Evolutionary conservation across 2,888 invertebrate genomes (phyloP).

Genomic region (Lypha dubia): DNA sequence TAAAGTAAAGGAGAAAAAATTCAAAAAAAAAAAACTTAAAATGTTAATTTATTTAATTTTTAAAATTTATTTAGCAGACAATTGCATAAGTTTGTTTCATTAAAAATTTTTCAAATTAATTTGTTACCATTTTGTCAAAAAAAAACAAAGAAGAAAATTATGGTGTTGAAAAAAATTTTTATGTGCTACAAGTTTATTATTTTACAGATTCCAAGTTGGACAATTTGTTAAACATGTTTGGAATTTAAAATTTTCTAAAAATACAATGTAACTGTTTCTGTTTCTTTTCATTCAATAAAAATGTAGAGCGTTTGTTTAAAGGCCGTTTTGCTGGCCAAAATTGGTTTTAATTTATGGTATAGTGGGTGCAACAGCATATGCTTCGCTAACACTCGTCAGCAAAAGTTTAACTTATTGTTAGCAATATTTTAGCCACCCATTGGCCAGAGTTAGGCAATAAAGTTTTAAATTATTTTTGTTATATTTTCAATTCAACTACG

Average conservation of each 20-base stretch:
- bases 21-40: slow-evolving; percentile 1
- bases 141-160: background rate
- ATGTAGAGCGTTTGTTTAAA: background rate
- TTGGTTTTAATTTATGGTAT: background rate
- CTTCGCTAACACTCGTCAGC: too few species aligned
- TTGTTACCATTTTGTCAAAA: background rate
- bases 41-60: slow-evolving; percentile 14
- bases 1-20: slow-evolving; percentile 32
- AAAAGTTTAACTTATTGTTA: too few species aligned
- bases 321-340: background rate
- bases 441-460: background rate
- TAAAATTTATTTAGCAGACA: slow-evolving; percentile 43
- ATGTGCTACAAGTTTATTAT: slow-evolving; percentile 26
- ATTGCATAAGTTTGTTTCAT: slow-evolving; percentile 52
- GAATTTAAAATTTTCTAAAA: slow-evolving; percentile 52
- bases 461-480: background rate
- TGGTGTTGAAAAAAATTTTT: slow-evolving; percentile 50
- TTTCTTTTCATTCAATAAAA: slow-evolving; percentile 4
- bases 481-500: background rate
- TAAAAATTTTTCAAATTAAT: slow-evolving; percentile 15
- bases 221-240: slow-evolving; percentile 31
- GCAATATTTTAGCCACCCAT: too few species aligned
- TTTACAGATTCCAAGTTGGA: slow-evolving; percentile 1
- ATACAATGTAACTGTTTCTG: background rate
- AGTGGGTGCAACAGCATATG: too few species aligned